phyloP scores from a whole-genome alignment of 2,113 vertebrate genomes.

The Clupea harengus region DNA sequence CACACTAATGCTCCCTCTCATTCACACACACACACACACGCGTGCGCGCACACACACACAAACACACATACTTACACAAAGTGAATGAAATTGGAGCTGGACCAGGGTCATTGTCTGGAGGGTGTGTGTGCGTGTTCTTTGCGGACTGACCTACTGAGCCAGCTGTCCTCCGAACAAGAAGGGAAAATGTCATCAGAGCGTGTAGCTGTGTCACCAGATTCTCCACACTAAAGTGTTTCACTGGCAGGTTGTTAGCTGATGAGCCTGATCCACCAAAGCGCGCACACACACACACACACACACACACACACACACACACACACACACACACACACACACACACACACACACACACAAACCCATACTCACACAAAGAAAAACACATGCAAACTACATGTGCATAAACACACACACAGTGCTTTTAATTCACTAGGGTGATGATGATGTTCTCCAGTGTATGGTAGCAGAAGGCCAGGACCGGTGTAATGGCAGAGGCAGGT shows the following conservation, averaged over 20 bases:
- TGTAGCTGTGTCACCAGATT: slow-evolving; percentile 25
- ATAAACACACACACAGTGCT: neutral
- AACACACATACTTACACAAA: neutral
- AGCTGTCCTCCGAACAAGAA: slow-evolving; percentile 46
- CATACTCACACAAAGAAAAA: neutral
- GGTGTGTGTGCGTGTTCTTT: neutral
- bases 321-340: slow-evolving; percentile 1
- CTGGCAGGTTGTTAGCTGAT: slow-evolving; percentile 26
- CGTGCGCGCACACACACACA: neutral
- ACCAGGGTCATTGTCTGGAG: neutral
- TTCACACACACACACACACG: slow-evolving; percentile 2
- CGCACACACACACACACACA: slow-evolving; percentile 1
- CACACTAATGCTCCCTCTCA: neutral
- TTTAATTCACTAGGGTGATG: neutral
- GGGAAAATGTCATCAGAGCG: slow-evolving; percentile 33
- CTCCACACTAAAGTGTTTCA: neutral
- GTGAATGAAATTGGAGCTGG: neutral
- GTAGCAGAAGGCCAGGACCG: slow-evolving; percentile 44
- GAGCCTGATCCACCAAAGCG: slow-evolving; percentile 1
- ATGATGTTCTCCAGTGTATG: slow-evolving; percentile 57
- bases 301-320: slow-evolving; percentile 8
- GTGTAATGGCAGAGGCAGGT: neutral
- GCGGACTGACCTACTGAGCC: slow-evolving; percentile 43
- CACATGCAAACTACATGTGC: slow-evolving; percentile 23
- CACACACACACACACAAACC: neutral